Evolutionary conservation across 92 coral and sea anemone genomes (phyloP), one percentile per base, ranked within the genome.

Genomic region (Phenganax stokvisi): DNA sequence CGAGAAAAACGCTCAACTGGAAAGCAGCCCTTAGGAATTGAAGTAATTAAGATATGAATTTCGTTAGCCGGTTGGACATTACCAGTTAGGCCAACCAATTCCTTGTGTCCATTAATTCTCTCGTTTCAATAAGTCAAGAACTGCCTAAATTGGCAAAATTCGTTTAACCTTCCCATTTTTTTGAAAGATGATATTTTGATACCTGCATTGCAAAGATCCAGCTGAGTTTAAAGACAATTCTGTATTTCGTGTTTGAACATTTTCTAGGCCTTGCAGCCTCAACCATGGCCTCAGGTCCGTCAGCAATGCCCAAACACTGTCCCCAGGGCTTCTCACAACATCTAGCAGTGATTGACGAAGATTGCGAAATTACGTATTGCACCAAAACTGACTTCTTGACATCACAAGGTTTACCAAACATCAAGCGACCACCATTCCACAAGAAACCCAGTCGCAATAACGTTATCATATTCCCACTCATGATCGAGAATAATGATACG

Each of bases 241-340:
- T 37, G 47, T 37, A 37, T 37, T 37, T 37, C 47, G 5, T 37
- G 5, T 37, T 37, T 37, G 47, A 37, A 37, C 68, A 62, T 12
- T 25, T 63, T 65, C 47, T 20, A 79, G 83, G 83, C 65, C 27
- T 64, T 15, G 57, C 74, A 12, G 65, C 28, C 20, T 29, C 53
- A 37, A 51, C 17, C 31, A 63, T 54, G 59, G 56, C n/a, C 25
- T 20, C 86, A 6, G 90, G 92, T 27, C 81, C 97, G 4, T 55
- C 88, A 47, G 90, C 86, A 54, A 89, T 90, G 96, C 96, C 92
- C 60, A 91, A 93, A 62, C 84, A 81, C 16, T 93, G 97, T 66
- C 96, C 97, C 31, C 87, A 87, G 13, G 97, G 97, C 11, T 93
- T 81, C 87, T 86, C 97, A 37, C 97, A 89, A 65, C 97, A 93